A percentile compares a stretch with the other conserved stretches of the same genome.
Evolutionary conservation across 1,140 invertebrate species (phyloP).

Genomic region (Laupala kohalensis): DNA sequence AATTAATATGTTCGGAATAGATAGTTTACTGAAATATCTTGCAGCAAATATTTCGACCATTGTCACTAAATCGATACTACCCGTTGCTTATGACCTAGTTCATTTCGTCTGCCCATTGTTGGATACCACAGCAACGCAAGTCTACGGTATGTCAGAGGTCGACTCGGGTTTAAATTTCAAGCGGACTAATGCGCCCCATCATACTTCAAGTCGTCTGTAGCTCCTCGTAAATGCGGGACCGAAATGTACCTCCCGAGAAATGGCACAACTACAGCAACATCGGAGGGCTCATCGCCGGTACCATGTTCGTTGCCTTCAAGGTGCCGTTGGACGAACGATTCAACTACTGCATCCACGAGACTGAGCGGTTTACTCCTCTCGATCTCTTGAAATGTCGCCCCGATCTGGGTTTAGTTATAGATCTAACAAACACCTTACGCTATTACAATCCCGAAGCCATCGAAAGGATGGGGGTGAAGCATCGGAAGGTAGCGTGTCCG

Average conservation of each 20-base stretch:
- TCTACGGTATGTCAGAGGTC: no score
- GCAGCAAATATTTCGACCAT: no score
- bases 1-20: no score
- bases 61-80: no score
- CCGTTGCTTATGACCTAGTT: no score
- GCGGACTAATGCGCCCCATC: no score
- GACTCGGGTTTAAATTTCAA: no score
- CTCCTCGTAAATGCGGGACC: not conserved
- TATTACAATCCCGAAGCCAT: constrained; percentile 42
- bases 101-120: no score
- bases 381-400: constrained; percentile 35
- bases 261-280: constrained; percentile 53
- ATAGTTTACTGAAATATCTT: no score
- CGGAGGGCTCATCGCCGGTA: constrained; percentile 47
- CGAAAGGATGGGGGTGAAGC: constrained; percentile 24
- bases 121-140: no score
- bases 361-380: constrained; percentile 32
- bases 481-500: constrained; percentile 36
- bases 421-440: constrained; percentile 50
- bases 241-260: constrained; percentile 26
- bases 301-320: constrained; percentile 61
- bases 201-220: no score
- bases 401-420: constrained; percentile 46
- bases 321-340: constrained; percentile 45
- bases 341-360: not conserved